Percentiles rank a stretch among this genome's conserved stretches.
phyloP scores from a whole-genome alignment of 2,888 invertebrate species.

The Andrena fulva region DNA sequence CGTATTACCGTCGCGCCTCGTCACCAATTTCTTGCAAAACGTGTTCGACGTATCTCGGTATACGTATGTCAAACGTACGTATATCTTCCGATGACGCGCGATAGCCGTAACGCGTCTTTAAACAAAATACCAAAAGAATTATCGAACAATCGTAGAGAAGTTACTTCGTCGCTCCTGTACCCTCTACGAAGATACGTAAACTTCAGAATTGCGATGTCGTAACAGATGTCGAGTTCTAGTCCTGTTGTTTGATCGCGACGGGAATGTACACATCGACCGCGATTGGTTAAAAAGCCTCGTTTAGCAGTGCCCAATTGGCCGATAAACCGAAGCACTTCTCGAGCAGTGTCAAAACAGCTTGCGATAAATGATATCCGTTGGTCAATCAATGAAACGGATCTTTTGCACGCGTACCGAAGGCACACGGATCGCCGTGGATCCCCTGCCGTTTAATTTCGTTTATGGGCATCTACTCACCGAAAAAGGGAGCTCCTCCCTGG shows the following conservation, averaged over 20 bases:
- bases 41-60: background rate
- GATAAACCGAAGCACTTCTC: slow-evolving; percentile 71
- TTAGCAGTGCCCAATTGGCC: slow-evolving; percentile 74
- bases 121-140: background rate
- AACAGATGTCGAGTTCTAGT: slow-evolving; percentile 73
- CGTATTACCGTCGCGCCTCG: background rate
- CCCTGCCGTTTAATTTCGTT: slow-evolving; percentile 24
- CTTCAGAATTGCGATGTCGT: slow-evolving; percentile 62
- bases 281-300: slow-evolving; percentile 74
- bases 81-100: background rate
- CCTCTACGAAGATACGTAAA: slow-evolving; percentile 22
- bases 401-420: background rate
- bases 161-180: slow-evolving; percentile 7
- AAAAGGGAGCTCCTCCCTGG: slow-evolving; percentile 81
- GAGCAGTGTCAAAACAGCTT: slow-evolving; percentile 71
- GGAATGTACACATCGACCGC: slow-evolving; percentile 50
- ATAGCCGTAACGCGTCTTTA: background rate
- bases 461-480: slow-evolving; percentile 76
- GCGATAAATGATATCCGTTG: slow-evolving; percentile 53
- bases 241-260: slow-evolving; percentile 69
- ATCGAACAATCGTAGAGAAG: background rate
- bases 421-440: background rate
- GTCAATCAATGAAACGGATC: slow-evolving; percentile 31
- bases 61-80: background rate
- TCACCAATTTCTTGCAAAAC: background rate